Evolutionary conservation across 2,888 invertebrate species (phyloP).

Genomic region (Dasypogon diadema): DNA sequence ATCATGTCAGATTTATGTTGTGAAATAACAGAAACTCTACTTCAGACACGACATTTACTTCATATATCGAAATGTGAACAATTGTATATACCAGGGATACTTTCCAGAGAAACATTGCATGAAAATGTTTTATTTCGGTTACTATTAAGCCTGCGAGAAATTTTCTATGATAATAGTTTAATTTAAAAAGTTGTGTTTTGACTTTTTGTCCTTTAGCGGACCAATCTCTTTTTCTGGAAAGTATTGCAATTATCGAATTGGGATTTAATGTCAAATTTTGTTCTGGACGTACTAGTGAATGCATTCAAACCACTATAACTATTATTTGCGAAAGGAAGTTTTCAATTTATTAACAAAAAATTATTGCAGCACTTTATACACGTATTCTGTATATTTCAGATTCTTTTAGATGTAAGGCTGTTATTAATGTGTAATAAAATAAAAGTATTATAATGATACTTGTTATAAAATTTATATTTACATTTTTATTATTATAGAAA

Average conservation of each 20-base stretch:
- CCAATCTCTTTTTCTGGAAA: too few species aligned
- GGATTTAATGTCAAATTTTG: too few species aligned
- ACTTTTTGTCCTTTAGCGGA: too few species aligned
- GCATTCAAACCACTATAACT: slow-evolving; percentile 5
- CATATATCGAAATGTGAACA: background rate
- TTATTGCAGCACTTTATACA: slow-evolving; percentile 6
- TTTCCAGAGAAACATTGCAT: slow-evolving; percentile 6
- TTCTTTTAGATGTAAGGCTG: slow-evolving; percentile 43
- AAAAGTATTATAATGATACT: slow-evolving; percentile 45
- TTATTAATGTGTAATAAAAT: slow-evolving; percentile 44
- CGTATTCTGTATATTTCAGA: slow-evolving; percentile 30
- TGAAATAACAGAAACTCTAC: slow-evolving; percentile 27
- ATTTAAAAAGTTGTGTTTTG: too few species aligned
- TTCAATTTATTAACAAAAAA: slow-evolving; percentile 23
- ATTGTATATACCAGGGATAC: background rate
- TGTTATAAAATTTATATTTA: slow-evolving; percentile 47
- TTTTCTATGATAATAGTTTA: background rate
- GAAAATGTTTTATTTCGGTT: background rate
- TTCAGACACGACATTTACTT: slow-evolving; percentile 13
- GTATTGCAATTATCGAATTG: too few species aligned
- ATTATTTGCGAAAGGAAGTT: slow-evolving; percentile 25
- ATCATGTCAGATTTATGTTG: background rate
- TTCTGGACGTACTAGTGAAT: slow-evolving; percentile 12
- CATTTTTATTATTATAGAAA: slow-evolving; percentile 37
- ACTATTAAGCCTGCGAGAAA: background rate